Evolutionary conservation across 1,140 invertebrate species (phyloP).

Genomic region (Melanaphis sacchari): DNA sequence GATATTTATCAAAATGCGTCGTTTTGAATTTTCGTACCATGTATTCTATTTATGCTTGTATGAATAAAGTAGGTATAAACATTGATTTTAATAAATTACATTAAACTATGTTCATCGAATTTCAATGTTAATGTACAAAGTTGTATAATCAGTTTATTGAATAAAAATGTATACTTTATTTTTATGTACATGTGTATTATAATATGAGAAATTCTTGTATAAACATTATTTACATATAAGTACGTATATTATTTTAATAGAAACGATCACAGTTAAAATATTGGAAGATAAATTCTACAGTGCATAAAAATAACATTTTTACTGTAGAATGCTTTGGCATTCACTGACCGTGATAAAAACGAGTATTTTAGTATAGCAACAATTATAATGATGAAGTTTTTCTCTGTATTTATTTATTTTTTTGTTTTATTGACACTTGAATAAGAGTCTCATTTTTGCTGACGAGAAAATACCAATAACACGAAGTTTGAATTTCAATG

Average conservation of each 20-base stretch:
- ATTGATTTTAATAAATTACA: constrained; percentile 13
- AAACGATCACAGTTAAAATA: background rate
- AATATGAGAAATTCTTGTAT: background rate
- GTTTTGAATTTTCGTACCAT: background rate
- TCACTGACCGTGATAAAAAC: background rate
- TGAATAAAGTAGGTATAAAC: background rate
- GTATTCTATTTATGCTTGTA: background rate
- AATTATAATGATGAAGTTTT: background rate
- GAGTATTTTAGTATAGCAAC: background rate
- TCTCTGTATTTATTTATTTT: background rate
- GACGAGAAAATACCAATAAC: background rate
- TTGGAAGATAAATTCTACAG: background rate
- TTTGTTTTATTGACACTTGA: constrained; percentile 6
- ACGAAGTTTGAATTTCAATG: constrained; percentile 10
- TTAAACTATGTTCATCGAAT: background rate
- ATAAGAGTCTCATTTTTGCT: background rate
- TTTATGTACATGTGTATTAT: background rate
- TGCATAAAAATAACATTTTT: background rate
- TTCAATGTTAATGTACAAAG: background rate
- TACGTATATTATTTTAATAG: background rate
- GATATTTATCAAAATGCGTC: background rate
- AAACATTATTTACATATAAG: background rate
- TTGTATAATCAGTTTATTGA: background rate
- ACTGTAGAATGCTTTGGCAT: background rate
- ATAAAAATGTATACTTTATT: background rate